Conservation (phyloP, 2,888 invertebrate species). For the Ligdia adustata region DNA sequence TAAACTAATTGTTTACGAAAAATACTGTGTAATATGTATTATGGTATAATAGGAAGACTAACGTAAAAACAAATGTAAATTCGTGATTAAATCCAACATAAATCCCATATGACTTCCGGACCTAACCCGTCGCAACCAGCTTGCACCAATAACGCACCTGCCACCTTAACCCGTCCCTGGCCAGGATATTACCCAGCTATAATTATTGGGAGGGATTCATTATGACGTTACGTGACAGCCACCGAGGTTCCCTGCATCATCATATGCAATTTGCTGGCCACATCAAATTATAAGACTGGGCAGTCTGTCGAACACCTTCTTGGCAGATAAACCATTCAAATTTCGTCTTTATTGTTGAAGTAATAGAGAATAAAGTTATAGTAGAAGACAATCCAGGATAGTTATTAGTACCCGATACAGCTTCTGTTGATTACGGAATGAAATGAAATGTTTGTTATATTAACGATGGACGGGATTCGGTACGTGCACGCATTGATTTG, state of each 20-base stretch:
- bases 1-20: too few relatives aligned
- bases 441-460: conserved; percentile 48
- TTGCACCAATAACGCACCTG: conserved; percentile 13
- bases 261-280: conserved; percentile 60
- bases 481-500: conserved; percentile 24
- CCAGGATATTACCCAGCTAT: conserved; percentile 61
- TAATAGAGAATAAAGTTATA: conserved; percentile 38
- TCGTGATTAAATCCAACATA: background rate
- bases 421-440: conserved; percentile 44
- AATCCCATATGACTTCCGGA: conserved; percentile 10
- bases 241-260: conserved; percentile 53
- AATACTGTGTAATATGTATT: too few relatives aligned
- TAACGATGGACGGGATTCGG: conserved; percentile 29
- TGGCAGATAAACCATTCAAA: conserved; percentile 10
- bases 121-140: conserved; percentile 6
- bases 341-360: conserved; percentile 30
- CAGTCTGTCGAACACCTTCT: conserved; percentile 39
- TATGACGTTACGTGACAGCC: conserved; percentile 74
- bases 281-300: conserved; percentile 56
- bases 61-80: background rate
- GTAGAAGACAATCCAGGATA: conserved; percentile 8
- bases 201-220: conserved; percentile 74
- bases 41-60: too few relatives aligned
- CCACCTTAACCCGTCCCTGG: conserved; percentile 39
- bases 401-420: conserved; percentile 38